phyloP scores from a whole-genome alignment of 2,113 vertebrate genomes.

The Lutjanus erythropterus region DNA sequence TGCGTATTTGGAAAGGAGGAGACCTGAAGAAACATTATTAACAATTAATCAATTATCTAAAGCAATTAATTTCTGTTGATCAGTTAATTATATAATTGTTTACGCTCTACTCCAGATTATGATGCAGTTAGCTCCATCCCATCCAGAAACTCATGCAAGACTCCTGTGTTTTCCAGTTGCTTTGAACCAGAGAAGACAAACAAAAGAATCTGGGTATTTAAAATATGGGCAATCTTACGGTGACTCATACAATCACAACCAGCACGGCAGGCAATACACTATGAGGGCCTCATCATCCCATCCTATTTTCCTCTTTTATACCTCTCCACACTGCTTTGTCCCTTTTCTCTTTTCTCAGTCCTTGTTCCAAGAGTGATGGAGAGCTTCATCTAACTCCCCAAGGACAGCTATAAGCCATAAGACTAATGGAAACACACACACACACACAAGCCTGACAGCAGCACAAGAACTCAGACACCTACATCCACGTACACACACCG shows the following conservation, averaged over 20 bases:
- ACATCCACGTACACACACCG: conserved; percentile 29
- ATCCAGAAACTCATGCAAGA: not conserved
- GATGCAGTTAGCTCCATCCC: not conserved
- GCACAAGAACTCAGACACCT: conserved; percentile 42
- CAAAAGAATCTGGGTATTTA: not conserved
- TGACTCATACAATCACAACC: conserved; percentile 39
- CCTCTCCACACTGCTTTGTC: conserved; percentile 24
- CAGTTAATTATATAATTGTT: not conserved
- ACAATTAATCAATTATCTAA: too few relatives aligned
- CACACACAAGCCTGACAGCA: conserved; percentile 23
- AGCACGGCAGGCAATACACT: conserved; percentile 15
- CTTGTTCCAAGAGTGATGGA: conserved; percentile 68
- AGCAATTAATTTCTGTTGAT: not conserved
- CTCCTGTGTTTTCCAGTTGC: not conserved
- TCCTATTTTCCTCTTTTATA: conserved; percentile 37
- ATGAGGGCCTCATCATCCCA: conserved; percentile 34
- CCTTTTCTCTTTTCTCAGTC: conserved; percentile 47
- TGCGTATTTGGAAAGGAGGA: not conserved
- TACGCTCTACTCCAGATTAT: not conserved
- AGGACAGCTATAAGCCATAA: conserved; percentile 66
- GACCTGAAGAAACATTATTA: not conserved
- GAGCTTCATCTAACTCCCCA: conserved; percentile 66
- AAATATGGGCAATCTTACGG: conserved; percentile 16
- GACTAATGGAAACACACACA: conserved; percentile 58
- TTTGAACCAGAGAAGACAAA: not conserved